Evolutionary conservation across 2,797 vertebrate genomes (phyloP).

Genomic region (Hippopotamyrus pictus): DNA sequence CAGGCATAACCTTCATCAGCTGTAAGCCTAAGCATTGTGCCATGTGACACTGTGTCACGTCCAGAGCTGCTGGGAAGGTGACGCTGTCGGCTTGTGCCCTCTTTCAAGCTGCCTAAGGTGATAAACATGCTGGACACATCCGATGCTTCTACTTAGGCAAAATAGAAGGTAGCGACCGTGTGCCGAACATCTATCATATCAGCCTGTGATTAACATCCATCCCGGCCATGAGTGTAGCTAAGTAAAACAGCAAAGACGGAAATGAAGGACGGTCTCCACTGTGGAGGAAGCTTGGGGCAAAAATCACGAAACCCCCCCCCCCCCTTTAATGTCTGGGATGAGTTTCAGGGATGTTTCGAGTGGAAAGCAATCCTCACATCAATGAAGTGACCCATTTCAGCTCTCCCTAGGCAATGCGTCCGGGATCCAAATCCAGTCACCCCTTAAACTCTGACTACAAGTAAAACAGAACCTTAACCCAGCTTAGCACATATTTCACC

Average conservation of each 20-base stretch:
- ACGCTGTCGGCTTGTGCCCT: neutral
- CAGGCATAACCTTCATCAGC: neutral
- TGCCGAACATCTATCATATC: slow-evolving; percentile 71
- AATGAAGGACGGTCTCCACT: slow-evolving; percentile 27
- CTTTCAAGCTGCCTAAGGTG: slow-evolving; percentile 24
- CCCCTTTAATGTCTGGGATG: neutral
- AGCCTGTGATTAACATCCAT: slow-evolving; percentile 70
- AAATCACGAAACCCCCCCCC: neutral
- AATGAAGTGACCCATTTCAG: neutral
- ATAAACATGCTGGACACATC: slow-evolving; percentile 62
- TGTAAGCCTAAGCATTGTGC: neutral
- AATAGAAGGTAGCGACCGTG: slow-evolving; percentile 62
- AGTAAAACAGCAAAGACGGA: slow-evolving; percentile 25
- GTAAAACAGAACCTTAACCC: neutral
- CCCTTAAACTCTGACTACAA: neutral
- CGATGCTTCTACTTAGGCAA: slow-evolving; percentile 59
- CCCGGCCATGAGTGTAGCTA: slow-evolving; percentile 56
- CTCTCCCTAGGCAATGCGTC: neutral
- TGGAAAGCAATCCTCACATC: neutral
- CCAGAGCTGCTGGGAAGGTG: neutral
- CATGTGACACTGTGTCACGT: neutral
- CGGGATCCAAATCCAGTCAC: neutral
- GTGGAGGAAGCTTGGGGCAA: neutral
- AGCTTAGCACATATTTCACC: neutral
- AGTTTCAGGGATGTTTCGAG: neutral